Percentiles rank a stretch among this genome's conserved stretches.
Evolutionary conservation across 2,797 vertebrate genomes (phyloP).

Genomic region (Peromyscus aztecus): DNA sequence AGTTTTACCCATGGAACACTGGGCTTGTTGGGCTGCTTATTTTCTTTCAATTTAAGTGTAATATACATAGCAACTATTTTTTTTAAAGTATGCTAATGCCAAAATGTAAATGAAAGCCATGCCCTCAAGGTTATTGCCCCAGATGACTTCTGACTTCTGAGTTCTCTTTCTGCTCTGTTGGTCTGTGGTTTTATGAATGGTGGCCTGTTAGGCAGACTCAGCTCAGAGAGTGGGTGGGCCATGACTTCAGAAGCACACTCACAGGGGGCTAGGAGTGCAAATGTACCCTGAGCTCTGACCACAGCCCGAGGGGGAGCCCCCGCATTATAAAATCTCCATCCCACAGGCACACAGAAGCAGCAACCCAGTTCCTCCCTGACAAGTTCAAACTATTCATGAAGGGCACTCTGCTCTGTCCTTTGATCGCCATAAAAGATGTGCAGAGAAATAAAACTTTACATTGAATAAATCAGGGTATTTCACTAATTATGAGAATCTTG

Average conservation of each 20-base stretch:
- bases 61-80: not conserved
- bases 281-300: not conserved
- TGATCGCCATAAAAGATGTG: not conserved
- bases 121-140: not conserved
- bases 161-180: not conserved
- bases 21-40: not conserved
- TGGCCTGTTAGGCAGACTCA: not conserved
- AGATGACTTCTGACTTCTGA: not conserved
- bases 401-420: not conserved
- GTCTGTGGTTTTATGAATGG: constrained; percentile 7
- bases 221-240: not conserved
- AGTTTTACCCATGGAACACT: not conserved
- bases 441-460: not conserved
- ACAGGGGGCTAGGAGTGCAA: not conserved
- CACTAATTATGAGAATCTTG: constrained; percentile 24
- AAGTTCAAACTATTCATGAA: not conserved
- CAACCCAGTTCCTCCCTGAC: not conserved
- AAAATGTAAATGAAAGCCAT: not conserved
- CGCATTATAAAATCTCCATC: not conserved
- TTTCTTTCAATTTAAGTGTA: not conserved
- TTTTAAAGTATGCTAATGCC: not conserved
- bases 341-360: not conserved
- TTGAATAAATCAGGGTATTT: not conserved
- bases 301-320: not conserved
- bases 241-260: not conserved